phyloP scores from a whole-genome alignment of 2,888 invertebrate genomes.

The Cinara cedri region DNA sequence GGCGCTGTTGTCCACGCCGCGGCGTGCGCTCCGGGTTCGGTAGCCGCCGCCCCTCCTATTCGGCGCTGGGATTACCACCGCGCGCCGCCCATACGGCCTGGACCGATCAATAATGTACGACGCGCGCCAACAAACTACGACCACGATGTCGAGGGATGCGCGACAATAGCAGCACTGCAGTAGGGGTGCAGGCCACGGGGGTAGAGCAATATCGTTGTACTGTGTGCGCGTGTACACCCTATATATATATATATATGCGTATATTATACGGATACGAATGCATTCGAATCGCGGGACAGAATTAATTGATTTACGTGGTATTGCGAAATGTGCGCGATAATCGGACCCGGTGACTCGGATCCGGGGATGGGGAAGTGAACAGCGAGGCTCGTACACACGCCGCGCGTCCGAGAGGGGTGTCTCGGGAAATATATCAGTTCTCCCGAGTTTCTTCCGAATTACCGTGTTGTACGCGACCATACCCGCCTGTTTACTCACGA shows the following conservation, averaged over 20 bases:
- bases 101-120: slow-evolving; percentile 55
- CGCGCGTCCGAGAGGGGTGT: no score
- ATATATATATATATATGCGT: not conserved
- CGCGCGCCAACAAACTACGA: slow-evolving; percentile 25
- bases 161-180: not conserved
- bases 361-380: no score
- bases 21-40: slow-evolving; percentile 37
- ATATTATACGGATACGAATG: not conserved
- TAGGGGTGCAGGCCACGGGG: not conserved
- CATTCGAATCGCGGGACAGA: not conserved
- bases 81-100: slow-evolving; percentile 29
- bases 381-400: no score
- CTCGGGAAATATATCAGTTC: no score
- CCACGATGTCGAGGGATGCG: not conserved
- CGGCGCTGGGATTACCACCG: slow-evolving; percentile 36
- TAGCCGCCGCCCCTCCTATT: not conserved
- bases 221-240: not conserved
- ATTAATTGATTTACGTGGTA: slow-evolving; percentile 31
- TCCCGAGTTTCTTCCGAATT: no score
- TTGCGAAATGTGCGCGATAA: not conserved
- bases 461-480: no score
- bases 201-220: not conserved
- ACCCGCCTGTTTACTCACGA: no score
- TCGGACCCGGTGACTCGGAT: no score
- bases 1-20: slow-evolving; percentile 35